Evolutionary conservation across 2,888 invertebrate genomes (phyloP), one percentile per base, ranked within the genome.

Genomic region (Steinernema hermaphroditum): DNA sequence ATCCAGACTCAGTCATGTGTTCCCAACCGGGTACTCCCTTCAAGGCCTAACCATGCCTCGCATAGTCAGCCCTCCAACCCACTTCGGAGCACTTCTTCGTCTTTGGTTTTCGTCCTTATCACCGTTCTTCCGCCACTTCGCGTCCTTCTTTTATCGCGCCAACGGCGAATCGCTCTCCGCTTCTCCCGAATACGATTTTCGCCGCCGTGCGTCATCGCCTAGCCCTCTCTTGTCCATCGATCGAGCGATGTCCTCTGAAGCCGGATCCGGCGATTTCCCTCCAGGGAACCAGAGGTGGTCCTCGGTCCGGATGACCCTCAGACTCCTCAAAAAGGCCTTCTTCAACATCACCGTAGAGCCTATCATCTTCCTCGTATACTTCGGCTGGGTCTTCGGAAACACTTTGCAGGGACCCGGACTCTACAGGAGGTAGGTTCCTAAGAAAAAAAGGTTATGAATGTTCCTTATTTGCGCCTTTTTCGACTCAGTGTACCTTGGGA

Each of bases 301-400:
- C 6, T 19, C 16, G 8, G n/a, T 27, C 12, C 6, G 27, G 54
- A 2, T 4, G 19, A 27, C 24, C 8, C n/a, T 22, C n/a, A 9
- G 19, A 8, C 12, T 54, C 24, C 24, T 22, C n/a, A 22, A 54
- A 27, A 54, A 27, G 54, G 54, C 54, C 9, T 12, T 54, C 6
- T 4, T 54, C 6, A 54, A 71, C 34, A 68, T 78, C 27, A 71
- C 74, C 12, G 78, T 78, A n/a, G 78, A 78, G 70, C 76, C 75
- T 12, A 77, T 78, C 22, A 72, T 79, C 12, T 77, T 82, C 49
- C 71, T 81, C 43, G 70, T 81, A 16, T 81, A 81, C 69, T 69
- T 80, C 34, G 81, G 81, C 19, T 78, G 75, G 72, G 77, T 81
- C 19, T 81, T 82, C 49, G 81, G 81, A 1, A 80, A 77, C 43